A percentile compares a stretch with the other conserved stretches of the same genome.
Evolutionary conservation across 2,113 vertebrate species (phyloP).

Genomic region (Lycocorax pyrrhopterus): DNA sequence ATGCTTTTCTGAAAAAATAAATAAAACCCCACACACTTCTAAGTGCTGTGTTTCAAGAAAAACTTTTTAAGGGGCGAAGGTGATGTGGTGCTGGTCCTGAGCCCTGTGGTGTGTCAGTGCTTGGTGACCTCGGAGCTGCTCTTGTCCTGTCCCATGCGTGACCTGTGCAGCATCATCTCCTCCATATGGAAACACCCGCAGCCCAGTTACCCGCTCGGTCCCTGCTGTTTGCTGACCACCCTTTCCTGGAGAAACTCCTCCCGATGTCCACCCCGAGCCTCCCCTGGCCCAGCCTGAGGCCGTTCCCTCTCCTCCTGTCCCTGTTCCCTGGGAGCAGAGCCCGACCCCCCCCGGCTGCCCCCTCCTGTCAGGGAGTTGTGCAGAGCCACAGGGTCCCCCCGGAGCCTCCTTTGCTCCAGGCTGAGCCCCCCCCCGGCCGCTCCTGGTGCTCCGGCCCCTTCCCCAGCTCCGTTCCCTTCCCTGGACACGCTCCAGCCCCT

Average conservation of each 20-base stretch:
- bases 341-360: too few relatives aligned
- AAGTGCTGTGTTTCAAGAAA: fast-evolving
- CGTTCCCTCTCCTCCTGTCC: neutral
- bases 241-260: neutral
- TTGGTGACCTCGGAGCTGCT: neutral
- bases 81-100: fast-evolving
- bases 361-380: neutral
- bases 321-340: neutral
- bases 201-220: fast-evolving
- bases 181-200: fast-evolving
- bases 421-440: neutral
- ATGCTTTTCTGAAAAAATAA: too few relatives aligned
- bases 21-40: fast-evolving
- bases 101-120: fast-evolving
- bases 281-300: neutral
- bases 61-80: fast-evolving
- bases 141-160: fast-evolving
- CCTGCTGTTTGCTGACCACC: fast-evolving
- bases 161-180: fast-evolving
- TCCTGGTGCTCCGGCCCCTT: neutral
- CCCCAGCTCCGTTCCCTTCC: neutral
- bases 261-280: fast-evolving
- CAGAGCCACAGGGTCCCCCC: neutral
- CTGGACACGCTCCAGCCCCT: neutral
- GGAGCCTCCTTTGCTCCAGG: neutral